A percentile compares a stretch with the other conserved stretches of the same genome.
Evolutionary conservation across 2,888 invertebrate genomes (phyloP).

Genomic region (Ochropacha duplaris): DNA sequence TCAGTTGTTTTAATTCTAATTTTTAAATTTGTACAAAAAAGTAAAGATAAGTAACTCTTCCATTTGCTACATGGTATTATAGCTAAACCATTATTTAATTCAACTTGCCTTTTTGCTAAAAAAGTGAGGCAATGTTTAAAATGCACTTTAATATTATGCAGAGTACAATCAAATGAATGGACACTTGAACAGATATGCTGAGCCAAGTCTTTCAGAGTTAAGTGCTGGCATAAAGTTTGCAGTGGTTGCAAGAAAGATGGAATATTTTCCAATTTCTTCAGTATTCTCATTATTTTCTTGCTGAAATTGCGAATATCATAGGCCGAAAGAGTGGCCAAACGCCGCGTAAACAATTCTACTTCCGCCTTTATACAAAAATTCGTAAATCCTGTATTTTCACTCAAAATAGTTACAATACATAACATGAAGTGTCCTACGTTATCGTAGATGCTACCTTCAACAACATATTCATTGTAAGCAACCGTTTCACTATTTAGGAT

Average conservation of each 20-base stretch:
- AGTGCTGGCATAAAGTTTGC: slow-evolving; percentile 53
- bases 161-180: slow-evolving; percentile 46
- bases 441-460: slow-evolving; percentile 83
- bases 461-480: slow-evolving; percentile 78
- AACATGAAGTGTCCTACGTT: slow-evolving; percentile 83
- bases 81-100: slow-evolving; percentile 77
- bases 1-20: slow-evolving; percentile 50
- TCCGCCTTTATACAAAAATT: slow-evolving; percentile 62
- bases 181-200: slow-evolving; percentile 51
- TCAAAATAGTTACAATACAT: slow-evolving; percentile 64
- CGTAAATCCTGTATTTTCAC: slow-evolving; percentile 51
- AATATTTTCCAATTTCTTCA: slow-evolving; percentile 45
- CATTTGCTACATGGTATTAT: slow-evolving; percentile 81
- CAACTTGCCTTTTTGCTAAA: slow-evolving; percentile 77
- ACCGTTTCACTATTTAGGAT: slow-evolving; percentile 47
- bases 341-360: slow-evolving; percentile 52
- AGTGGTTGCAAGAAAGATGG: slow-evolving; percentile 45
- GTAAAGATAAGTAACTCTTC: slow-evolving; percentile 72
- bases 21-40: slow-evolving; percentile 73
- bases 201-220: slow-evolving; percentile 59
- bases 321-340: slow-evolving; percentile 47
- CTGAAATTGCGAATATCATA: slow-evolving; percentile 65
- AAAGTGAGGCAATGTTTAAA: slow-evolving; percentile 82
- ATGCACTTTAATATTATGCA: slow-evolving; percentile 66
- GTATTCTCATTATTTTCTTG: slow-evolving; percentile 56